Percentiles rank a stretch among this genome's conserved stretches.
Conservation (phyloP, 2,113 vertebrate species). For the Vulpes vulpes region DNA sequence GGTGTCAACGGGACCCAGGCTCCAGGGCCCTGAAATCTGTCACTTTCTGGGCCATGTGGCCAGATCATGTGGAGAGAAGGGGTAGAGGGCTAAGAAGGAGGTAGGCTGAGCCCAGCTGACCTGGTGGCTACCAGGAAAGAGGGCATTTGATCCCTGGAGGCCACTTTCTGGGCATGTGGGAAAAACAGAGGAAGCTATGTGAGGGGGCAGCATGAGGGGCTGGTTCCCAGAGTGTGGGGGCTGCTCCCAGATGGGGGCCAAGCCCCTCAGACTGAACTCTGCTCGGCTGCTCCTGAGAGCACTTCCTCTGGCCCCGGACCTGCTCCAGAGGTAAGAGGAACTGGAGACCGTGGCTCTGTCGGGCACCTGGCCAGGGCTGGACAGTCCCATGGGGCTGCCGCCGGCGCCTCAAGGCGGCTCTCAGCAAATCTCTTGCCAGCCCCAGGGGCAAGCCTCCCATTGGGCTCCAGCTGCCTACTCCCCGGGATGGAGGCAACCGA, state of each 20-base stretch:
- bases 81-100: background rate
- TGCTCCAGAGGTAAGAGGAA: background rate
- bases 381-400: background rate
- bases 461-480: background rate
- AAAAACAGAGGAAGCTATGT: background rate
- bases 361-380: background rate
- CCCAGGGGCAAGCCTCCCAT: background rate
- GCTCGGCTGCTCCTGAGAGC: background rate
- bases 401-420: background rate
- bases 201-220: background rate
- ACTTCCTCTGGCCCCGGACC: constrained; percentile 47
- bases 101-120: background rate
- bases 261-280: constrained; percentile 19
- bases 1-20: background rate
- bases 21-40: background rate
- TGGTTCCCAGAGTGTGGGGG: fast-evolving
- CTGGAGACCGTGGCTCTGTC: background rate
- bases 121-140: constrained; percentile 13
- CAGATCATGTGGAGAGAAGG: fast-evolving
- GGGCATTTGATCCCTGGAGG: background rate
- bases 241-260: background rate
- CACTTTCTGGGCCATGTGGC: background rate
- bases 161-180: background rate
- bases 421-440: background rate
- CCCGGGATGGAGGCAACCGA: background rate